Percentiles rank a stretch among this genome's conserved stretches.
Evolutionary conservation across 64 coral and sea anemone species (phyloP).

Genomic region (Pocillopora verrucosa): DNA sequence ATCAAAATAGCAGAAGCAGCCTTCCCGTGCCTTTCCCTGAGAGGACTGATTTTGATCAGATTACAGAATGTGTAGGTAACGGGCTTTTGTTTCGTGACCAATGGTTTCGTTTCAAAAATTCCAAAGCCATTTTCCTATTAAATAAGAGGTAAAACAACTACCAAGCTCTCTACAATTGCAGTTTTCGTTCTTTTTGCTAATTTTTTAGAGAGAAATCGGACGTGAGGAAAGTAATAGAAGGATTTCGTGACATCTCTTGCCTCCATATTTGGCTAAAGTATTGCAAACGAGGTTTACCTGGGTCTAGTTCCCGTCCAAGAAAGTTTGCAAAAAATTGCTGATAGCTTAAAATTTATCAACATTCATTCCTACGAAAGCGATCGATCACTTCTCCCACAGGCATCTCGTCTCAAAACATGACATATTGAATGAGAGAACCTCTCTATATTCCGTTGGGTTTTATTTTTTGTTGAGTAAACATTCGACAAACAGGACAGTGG

Average conservation of each 20-base stretch:
- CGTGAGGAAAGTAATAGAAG: neutral
- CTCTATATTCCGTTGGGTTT: neutral
- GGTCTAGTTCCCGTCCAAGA: neutral
- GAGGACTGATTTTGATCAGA: too few species aligned
- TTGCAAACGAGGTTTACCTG: slow-evolving; percentile 15
- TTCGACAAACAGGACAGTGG: neutral
- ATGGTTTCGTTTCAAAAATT: too few species aligned
- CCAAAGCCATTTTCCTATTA: too few species aligned
- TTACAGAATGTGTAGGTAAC: too few species aligned
- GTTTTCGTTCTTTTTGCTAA: too few species aligned
- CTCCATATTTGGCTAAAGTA: slow-evolving; percentile 1
- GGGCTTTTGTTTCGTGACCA: too few species aligned
- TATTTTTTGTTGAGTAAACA: neutral
- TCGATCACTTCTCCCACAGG: neutral
- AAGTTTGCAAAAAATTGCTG: neutral
- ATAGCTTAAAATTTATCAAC: neutral
- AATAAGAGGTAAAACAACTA: too few species aligned
- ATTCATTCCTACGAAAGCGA: neutral
- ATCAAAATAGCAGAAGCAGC: too few species aligned
- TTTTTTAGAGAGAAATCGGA: too few species aligned
- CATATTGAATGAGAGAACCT: too few species aligned
- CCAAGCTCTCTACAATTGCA: too few species aligned
- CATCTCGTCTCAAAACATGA: neutral
- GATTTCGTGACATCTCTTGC: neutral
- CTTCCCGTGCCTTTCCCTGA: too few species aligned